phyloP scores from a whole-genome alignment of 2,888 invertebrate species.

The Anthoptus insignis region DNA sequence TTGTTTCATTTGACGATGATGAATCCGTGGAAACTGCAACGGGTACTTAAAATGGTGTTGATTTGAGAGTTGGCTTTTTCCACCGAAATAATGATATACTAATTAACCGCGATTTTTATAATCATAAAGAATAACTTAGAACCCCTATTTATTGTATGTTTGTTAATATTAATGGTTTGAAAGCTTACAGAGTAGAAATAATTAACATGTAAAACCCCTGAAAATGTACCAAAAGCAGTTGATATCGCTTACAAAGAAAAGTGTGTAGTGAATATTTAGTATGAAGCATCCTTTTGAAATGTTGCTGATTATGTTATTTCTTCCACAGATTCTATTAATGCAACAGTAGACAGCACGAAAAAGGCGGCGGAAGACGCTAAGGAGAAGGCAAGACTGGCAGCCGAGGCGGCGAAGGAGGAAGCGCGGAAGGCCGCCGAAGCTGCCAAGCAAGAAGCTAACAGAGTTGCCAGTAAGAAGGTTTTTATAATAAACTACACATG shows the following conservation, averaged over 20 bases:
- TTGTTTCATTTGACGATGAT: conserved; percentile 46
- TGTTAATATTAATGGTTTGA: conserved; percentile 11
- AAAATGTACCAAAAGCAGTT: background rate
- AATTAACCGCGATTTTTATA: conserved; percentile 9
- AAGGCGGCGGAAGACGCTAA: conserved; percentile 81
- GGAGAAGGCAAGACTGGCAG: conserved; percentile 73
- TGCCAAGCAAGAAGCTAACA: conserved; percentile 74
- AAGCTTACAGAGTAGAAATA: conserved; percentile 1
- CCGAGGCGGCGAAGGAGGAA: conserved; percentile 73
- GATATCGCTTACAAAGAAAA: background rate
- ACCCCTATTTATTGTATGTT: conserved; percentile 8
- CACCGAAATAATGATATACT: conserved; percentile 1
- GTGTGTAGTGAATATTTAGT: background rate
- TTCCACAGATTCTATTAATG: conserved; percentile 72
- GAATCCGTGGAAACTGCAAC: conserved; percentile 53
- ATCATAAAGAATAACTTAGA: conserved; percentile 17
- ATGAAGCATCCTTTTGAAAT: background rate
- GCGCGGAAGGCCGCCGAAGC: conserved; percentile 73
- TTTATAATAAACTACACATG: background rate
- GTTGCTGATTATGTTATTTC: conserved; percentile 31
- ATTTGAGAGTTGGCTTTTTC: conserved; percentile 21
- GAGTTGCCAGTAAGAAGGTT: conserved; percentile 76
- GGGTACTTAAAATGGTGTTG: conserved; percentile 53
- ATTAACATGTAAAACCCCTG: background rate
- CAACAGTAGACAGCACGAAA: conserved; percentile 77